Base-by-base conservation (phyloP, 2,888 invertebrate species). In the Amphipoea lucens region DNA sequence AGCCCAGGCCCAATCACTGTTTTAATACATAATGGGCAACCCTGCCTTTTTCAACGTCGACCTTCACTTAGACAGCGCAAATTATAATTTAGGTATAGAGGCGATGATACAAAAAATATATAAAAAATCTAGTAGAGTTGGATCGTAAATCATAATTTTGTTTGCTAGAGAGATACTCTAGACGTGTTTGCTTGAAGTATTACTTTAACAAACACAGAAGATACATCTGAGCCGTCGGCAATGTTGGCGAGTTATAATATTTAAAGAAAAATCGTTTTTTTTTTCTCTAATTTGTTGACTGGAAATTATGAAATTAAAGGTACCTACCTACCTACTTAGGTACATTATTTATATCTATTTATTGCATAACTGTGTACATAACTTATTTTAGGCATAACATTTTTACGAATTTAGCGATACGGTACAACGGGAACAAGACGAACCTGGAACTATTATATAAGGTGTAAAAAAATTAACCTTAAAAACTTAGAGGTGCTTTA, bases 141-240 rank as follows among this genome's bases (percentile, higher is more conserved):
- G 77, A 76, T 82, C 83, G 77, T 86, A 83, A 83, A 83, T 83
- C 82, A 82, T 76, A 73, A 86, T 83, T 86, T 40, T 72, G 69
- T 86, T 83, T 83, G 76, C 82, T 73, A 86, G 86, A 76, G 66
- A 83, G 76, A 83, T 70, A 48, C 76, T 76, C 48, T 9, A 82
- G 83, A 86, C 82, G 63, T 74, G 78, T 78, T 78, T 78, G 71
- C 65, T 51, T 74, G 54, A 86, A 86, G 78, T 69, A 72, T 86
- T 78, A 83, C 70, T 78, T 66, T 72, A 70, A 29, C 69, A 86
- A 83, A 82, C 62, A 66, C 63, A 73, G 68, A 74, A 84, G 75
- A 71, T 81, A 85, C 72, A 60, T 76, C 71, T 81, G 72, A 76
- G 75, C 45, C 70, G 51, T 45, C 40, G 68, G n/a, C 40, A 65